Evolutionary conservation across 2,113 vertebrate species (phyloP).

Genomic region (Trematomus loennbergii): DNA sequence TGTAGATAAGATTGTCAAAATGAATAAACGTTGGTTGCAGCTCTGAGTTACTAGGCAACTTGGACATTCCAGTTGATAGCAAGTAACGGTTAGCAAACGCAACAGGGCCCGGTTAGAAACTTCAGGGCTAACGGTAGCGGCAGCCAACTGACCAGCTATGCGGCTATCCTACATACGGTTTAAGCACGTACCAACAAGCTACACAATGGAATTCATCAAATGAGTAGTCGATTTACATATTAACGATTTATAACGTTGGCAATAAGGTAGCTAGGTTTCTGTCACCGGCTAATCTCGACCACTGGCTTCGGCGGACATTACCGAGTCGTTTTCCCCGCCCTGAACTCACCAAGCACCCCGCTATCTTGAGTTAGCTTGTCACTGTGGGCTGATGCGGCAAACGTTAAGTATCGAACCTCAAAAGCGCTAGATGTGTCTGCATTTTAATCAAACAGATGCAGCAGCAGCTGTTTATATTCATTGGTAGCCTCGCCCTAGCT

Average conservation of each 20-base stretch:
- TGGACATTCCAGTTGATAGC: not conserved
- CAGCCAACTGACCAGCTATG: not conserved
- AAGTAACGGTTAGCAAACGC: not conserved
- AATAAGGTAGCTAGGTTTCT: not conserved
- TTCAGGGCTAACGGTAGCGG: slow-evolving; percentile 5
- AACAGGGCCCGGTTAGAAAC: slow-evolving; percentile 19
- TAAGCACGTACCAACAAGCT: not conserved
- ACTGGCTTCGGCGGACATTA: not conserved
- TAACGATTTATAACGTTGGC: too few relatives aligned
- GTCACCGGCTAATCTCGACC: not conserved
- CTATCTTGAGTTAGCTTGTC: slow-evolving; percentile 8
- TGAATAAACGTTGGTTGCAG: not conserved
- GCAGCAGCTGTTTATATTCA: accelerated
- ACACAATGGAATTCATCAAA: not conserved
- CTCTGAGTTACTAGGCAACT: not conserved
- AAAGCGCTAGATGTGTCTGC: accelerated
- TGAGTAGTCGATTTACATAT: too few relatives aligned
- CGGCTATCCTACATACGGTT: not conserved
- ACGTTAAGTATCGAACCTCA: not conserved
- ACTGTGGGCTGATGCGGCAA: too few relatives aligned
- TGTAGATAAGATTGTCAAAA: too few relatives aligned
- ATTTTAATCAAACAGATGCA: too few relatives aligned
- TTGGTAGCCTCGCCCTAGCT: not conserved
- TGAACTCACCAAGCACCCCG: slow-evolving; percentile 2
- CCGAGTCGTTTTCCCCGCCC: slow-evolving; percentile 51